Base-by-base conservation (phyloP, 2,113 vertebrate species). In the Atractosteus spatula region DNA sequence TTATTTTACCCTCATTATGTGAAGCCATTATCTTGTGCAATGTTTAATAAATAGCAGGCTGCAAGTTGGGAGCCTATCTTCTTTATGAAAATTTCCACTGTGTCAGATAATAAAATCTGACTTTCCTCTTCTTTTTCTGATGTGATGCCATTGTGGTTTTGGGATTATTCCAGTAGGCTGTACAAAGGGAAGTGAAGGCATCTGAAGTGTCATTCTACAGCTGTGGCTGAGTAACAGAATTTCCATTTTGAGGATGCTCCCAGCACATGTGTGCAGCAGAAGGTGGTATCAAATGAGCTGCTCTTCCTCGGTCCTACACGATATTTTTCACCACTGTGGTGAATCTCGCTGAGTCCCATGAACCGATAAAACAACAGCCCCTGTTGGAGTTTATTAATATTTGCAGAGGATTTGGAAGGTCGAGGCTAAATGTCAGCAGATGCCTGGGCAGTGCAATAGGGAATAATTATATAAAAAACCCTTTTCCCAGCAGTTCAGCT, bases 61-160 rank as follows among this genome's bases (percentile, higher is more conserved):
- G 80, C 79, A 84, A 83, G 80, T 77, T 75, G 69, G 80, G 78
- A 78, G 78, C 83, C 83, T 83, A 65, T 62, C 75, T 74, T 16
- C 82, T 3, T 80, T 87, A 83, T 84, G 88, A 89, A 92, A 89
- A 93, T 89, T 82, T 92, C 86, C 83, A 83, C 81, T 80, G 79
- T 81, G 76, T 84, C 81, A 91, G 90, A 93, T 94, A 89, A 94
- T 91, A 92, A 91, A 92, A 90, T 89, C 82, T 16, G 86, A 88
- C 84, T 88, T 79, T 74, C 79, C 78, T 77, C 72, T 85, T 78
- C 82, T 81, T 85, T 89, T 91, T 96, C 93, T 95, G 91, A 93
- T 94, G 93, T 91, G 90, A 90, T 91, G 94, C 95, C 94, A 91
- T 95, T 88, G 90, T 91, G 93, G 91, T 92, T 91, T 94, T 93